Conservation (phyloP, 2,797 vertebrate genomes). For the Macropus fuliginosus region DNA sequence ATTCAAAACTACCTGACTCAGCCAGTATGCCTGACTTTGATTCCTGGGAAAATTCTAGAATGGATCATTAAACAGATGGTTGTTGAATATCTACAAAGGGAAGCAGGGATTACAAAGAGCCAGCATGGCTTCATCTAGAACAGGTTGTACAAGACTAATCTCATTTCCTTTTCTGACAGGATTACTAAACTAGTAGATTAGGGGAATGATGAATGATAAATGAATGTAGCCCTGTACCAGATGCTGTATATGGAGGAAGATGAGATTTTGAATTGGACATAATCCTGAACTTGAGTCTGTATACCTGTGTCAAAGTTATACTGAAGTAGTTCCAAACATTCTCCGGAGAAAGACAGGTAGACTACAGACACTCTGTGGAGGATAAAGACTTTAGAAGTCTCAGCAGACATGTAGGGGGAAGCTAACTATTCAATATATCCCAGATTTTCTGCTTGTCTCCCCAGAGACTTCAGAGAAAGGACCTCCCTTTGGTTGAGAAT, state of each 20-base stretch:
- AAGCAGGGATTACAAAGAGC: background rate
- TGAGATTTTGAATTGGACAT: background rate
- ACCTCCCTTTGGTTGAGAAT: background rate
- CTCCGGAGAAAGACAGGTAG: background rate
- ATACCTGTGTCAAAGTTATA: background rate
- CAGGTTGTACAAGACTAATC: background rate
- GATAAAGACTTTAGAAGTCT: too few species aligned
- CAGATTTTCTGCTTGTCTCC: too few species aligned
- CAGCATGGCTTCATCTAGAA: background rate
- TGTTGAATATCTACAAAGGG: background rate
- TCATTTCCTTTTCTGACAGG: background rate
- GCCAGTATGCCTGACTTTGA: background rate
- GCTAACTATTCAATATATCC: too few species aligned
- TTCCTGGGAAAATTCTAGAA: background rate
- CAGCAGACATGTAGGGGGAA: too few species aligned
- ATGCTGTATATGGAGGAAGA: background rate
- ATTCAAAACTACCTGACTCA: background rate
- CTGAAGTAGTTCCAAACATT: background rate
- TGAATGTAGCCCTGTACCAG: background rate
- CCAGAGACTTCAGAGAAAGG: background rate
- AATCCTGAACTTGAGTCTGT: background rate
- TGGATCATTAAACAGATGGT: background rate
- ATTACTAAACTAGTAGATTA: background rate
- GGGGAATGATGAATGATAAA: background rate
- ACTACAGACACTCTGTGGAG: background rate